Base-by-base conservation (phyloP, 2,797 vertebrate species). In the Sebastes goodei region DNA sequence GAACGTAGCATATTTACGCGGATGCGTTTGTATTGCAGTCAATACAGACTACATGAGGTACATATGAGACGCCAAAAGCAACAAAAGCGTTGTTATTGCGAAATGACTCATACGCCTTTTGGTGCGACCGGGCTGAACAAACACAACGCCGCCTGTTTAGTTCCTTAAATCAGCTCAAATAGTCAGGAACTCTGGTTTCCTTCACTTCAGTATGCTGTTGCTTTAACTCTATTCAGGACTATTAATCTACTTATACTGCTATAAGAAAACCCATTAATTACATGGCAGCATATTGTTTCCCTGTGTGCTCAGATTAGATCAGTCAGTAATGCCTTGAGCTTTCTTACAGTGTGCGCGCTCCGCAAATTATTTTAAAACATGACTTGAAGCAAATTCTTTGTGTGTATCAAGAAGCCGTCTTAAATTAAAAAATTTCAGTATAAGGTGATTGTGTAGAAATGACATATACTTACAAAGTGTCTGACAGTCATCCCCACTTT, bases 331-430 rank as follows among this genome's bases (percentile, higher is more conserved):
- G 66, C 52, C 62, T 57, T 59, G 9, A 66, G 73, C 46, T 21
- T 53, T 46, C 23, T 53, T 46, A 53, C 62, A 70, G 17, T 68
- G 42, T 65, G 27, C 5, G 2, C 27, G 3, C n/a, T 72, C 14
- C 4, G 42, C 5, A 64, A 65, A 60, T 53, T 53, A 76, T 69
- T 63, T 64, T 29, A 17, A 69, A 65, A 61, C 32, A 66, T 42
- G 33, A 78, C 70, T 71, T 20, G 12, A 59, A 77, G 69, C 55
- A 74, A 83, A 65, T 17, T 64, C 27, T 69, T 66, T 59, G 7
- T 59, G 7, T 23, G 17, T 6, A 49, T 46, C 4, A 33, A 25
- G 12, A 29, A 49, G 11, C 35, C 14, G 15, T 32, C n/a, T 21
- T 55, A 38, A n/a, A 52, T 67, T 20, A 14, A 42, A 29, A 32